Percentiles rank a stretch among this genome's conserved stretches.
These are phyloP conservation scores for Drosophila monieri DNA, from an alignment of 2,888 invertebrate species.

Conservation along the genomic window DNA sequence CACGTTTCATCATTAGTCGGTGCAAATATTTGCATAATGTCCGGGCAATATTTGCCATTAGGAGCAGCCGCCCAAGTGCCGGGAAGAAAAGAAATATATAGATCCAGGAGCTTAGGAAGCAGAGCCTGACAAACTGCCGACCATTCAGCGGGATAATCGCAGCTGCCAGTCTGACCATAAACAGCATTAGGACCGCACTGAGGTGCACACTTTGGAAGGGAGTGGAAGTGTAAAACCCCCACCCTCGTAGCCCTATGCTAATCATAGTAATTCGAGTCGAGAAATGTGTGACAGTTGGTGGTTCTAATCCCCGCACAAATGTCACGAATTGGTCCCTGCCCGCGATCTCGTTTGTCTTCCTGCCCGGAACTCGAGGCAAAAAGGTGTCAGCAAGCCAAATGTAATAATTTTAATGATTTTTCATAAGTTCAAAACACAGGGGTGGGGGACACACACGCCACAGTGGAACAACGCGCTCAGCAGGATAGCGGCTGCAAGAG, in stretches of 20 bases:
- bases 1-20: constrained; percentile 64
- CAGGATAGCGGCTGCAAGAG: constrained; percentile 5
- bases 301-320: constrained; percentile 76
- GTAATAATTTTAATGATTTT: constrained; percentile 80
- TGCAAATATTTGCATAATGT: constrained; percentile 74
- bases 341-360: constrained; percentile 39
- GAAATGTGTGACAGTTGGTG: constrained; percentile 77
- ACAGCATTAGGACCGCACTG: constrained; percentile 26
- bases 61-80: constrained; percentile 30
- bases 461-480: constrained; percentile 17
- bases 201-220: background rate
- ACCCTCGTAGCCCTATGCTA: constrained; percentile 55
- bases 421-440: constrained; percentile 68
- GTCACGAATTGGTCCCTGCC: constrained; percentile 61
- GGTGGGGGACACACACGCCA: constrained; percentile 22
- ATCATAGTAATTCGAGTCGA: constrained; percentile 72
- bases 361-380: constrained; percentile 23
- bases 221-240: constrained; percentile 17
- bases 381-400: constrained; percentile 77
- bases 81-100: constrained; percentile 18
- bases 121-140: constrained; percentile 53
- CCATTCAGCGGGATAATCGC: constrained; percentile 49
- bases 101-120: constrained; percentile 26
- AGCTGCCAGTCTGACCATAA: constrained; percentile 45
- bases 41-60: constrained; percentile 55